phyloP scores from a whole-genome alignment of 2,113 vertebrate genomes.

The Pygoscelis antarcticus region DNA sequence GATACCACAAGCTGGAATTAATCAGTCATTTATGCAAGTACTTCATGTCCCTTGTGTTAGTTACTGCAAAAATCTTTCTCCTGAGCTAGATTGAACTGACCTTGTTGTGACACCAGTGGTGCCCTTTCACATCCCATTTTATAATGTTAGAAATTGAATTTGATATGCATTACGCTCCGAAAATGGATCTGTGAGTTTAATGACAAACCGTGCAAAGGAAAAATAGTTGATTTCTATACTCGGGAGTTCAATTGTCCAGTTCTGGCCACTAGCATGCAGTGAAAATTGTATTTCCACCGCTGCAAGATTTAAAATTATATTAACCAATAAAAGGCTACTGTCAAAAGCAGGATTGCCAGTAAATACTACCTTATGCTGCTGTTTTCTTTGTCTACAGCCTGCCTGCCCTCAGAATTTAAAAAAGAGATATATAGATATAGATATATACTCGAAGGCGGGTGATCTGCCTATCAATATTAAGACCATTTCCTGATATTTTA shows the following conservation, averaged over 20 bases:
- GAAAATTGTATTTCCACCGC: conserved; percentile 5
- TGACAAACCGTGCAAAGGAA: not conserved
- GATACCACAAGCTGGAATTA: not conserved
- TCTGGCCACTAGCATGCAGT: not conserved
- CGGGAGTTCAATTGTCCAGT: not conserved
- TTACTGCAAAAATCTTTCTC: not conserved
- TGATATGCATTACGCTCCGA: not conserved
- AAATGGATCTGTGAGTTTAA: not conserved
- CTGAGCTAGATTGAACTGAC: not conserved
- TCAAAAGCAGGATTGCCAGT: not conserved
- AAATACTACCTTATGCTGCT: not conserved
- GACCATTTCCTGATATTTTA: not conserved
- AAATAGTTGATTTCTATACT: not conserved
- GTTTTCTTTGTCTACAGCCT: not conserved
- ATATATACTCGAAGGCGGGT: not conserved
- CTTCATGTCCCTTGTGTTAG: not conserved
- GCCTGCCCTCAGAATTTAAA: not conserved
- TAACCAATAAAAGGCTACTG: not conserved
- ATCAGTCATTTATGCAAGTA: not conserved
- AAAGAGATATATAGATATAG: not conserved
- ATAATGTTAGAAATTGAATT: not conserved
- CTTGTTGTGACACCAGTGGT: not conserved
- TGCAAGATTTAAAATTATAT: not conserved
- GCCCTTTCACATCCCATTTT: not conserved
- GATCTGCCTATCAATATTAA: not conserved